A percentile compares a stretch with the other conserved stretches of the same genome.
Conservation (phyloP, 2,797 vertebrate genomes). For the Allobates femoralis region DNA sequence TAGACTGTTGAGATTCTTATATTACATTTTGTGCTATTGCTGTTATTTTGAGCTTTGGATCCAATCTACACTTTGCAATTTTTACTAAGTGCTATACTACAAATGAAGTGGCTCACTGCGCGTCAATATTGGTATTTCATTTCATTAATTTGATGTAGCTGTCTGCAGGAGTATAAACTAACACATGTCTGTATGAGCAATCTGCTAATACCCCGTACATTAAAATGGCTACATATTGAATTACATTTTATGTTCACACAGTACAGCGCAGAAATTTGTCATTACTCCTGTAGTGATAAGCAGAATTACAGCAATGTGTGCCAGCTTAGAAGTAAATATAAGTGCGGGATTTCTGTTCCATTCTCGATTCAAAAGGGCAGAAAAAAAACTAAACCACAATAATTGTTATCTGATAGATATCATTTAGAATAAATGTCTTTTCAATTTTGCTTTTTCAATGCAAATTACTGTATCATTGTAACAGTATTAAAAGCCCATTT, state of each 20-base stretch:
- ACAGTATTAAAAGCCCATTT: no score
- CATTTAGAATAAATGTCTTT: not conserved
- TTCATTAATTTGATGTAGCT: slow-evolving; percentile 32
- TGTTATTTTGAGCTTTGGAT: slow-evolving; percentile 14
- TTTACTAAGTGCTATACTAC: not conserved
- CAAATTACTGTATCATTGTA: not conserved
- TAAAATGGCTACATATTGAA: slow-evolving; percentile 27
- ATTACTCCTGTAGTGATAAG: slow-evolving; percentile 19
- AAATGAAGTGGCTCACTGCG: not conserved
- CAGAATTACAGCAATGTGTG: slow-evolving; percentile 1
- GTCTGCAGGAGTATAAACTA: not conserved
- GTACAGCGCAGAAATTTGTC: not conserved
- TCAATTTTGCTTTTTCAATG: not conserved
- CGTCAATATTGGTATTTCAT: slow-evolving; percentile 40
- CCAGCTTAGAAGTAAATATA: not conserved
- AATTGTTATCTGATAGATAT: not conserved
- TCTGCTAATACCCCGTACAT: slow-evolving; percentile 30
- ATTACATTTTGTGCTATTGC: not conserved
- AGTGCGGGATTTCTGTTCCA: not conserved
- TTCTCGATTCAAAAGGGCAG: not conserved
- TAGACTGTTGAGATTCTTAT: not conserved
- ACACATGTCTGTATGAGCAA: slow-evolving; percentile 24
- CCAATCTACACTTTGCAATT: not conserved
- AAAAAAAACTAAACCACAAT: not conserved
- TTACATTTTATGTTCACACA: slow-evolving; percentile 33